Evolutionary conservation across 2,113 vertebrate genomes (phyloP).

Genomic region (Apus apus): DNA sequence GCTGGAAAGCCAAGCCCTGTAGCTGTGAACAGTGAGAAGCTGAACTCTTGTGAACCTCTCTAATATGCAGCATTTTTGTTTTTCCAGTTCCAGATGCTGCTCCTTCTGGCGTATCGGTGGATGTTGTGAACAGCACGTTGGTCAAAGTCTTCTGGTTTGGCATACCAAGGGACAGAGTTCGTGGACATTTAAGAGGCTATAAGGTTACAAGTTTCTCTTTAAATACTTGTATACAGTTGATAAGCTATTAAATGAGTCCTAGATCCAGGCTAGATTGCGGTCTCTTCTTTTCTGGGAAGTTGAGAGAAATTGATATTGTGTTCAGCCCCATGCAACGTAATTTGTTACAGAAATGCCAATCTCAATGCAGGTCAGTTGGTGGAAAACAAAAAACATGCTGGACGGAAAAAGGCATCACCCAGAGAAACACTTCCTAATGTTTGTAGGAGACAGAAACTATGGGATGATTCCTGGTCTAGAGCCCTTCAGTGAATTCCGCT

Average conservation of each 20-base stretch:
- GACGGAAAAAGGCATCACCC: constrained; percentile 83
- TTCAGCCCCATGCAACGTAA: background rate
- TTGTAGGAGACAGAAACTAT: constrained; percentile 82
- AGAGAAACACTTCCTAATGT: constrained; percentile 80
- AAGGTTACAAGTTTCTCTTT: constrained; percentile 80
- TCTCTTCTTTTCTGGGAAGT: background rate
- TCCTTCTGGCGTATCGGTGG: constrained; percentile 83
- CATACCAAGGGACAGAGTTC: constrained; percentile 90
- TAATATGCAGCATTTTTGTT: background rate
- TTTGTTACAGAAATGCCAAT: background rate
- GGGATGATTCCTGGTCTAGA: constrained; percentile 85
- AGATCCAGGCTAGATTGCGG: background rate
- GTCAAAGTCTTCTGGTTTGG: constrained; percentile 87
- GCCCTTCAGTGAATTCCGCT: constrained; percentile 90
- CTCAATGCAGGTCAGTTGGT: constrained; percentile 87
- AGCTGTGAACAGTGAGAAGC: background rate
- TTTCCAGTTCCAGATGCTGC: constrained; percentile 89
- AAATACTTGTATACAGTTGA: background rate
- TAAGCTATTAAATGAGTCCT: background rate
- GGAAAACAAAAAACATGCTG: constrained; percentile 86
- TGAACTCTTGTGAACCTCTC: background rate
- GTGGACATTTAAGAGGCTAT: constrained; percentile 92
- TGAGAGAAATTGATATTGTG: fast-evolving
- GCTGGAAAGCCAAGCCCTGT: background rate
- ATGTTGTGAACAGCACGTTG: constrained; percentile 86